Evolutionary conservation across 2,113 vertebrate species (phyloP).

Genomic region (Sciurus niger): DNA sequence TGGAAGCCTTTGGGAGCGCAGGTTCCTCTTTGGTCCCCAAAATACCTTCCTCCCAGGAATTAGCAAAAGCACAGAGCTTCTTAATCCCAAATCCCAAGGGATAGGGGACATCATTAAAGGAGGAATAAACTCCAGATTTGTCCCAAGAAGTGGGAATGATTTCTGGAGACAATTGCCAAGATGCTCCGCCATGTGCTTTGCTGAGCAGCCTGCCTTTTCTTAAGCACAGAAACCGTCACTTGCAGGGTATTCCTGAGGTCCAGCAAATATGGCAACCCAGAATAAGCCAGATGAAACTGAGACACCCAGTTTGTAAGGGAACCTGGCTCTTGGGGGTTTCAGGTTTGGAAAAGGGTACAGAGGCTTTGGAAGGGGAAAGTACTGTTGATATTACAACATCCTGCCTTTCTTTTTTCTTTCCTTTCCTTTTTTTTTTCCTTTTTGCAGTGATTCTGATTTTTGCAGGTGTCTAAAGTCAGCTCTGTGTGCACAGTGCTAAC

Average conservation of each 20-base stretch:
- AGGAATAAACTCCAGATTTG: neutral
- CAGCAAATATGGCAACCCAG: neutral
- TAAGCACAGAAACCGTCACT: neutral
- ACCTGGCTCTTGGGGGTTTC: neutral
- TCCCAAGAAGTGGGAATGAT: neutral
- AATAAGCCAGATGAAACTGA: neutral
- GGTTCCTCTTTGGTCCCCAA: constrained; percentile 34
- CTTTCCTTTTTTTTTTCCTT: neutral
- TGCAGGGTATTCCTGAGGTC: neutral
- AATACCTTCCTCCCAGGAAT: neutral
- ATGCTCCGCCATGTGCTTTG: neutral
- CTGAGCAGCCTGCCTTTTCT: neutral
- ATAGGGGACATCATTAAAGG: neutral
- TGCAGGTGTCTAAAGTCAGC: constrained; percentile 87
- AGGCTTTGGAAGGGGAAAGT: neutral
- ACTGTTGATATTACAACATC: neutral
- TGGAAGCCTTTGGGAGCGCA: constrained; percentile 51
- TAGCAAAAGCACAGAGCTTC: neutral
- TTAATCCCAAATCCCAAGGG: constrained; percentile 1
- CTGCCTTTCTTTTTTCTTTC: constrained; percentile 40
- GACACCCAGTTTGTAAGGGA: neutral
- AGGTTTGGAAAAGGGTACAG: neutral
- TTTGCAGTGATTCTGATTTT: constrained; percentile 76
- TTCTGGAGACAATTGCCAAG: neutral
- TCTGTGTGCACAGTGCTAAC: constrained; percentile 86